Percentiles rank a stretch among this genome's conserved stretches.
Evolutionary conservation across 2,888 invertebrate genomes (phyloP).

Genomic region (Periphyllus acericola): DNA sequence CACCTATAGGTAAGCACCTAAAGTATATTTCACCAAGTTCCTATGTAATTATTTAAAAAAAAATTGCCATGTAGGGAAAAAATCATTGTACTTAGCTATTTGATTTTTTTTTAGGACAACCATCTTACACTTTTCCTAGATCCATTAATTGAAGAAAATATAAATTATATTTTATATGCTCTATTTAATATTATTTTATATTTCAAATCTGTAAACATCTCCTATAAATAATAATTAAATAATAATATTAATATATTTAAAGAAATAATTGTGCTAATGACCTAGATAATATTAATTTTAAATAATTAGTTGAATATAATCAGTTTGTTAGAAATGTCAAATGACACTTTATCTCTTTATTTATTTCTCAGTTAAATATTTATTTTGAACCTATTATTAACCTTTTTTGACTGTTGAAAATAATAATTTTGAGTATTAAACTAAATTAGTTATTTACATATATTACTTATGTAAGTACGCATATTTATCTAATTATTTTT

Average conservation of each 20-base stretch:
- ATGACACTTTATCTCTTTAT: neutral
- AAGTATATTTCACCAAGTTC: neutral
- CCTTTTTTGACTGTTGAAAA: no score
- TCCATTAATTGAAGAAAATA: no score
- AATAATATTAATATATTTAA: neutral
- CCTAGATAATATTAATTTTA: neutral
- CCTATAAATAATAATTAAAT: neutral
- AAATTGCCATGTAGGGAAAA: neutral
- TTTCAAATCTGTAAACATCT: neutral
- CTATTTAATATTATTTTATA: neutral
- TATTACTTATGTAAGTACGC: no score
- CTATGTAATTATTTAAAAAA: neutral
- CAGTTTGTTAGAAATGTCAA: neutral
- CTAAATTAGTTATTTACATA: neutral
- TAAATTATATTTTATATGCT: no score
- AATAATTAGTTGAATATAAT: neutral
- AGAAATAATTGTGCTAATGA: neutral
- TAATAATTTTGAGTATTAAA: neutral
- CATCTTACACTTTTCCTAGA: no score
- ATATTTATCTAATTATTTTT: no score
- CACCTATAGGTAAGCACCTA: conserved; percentile 80
- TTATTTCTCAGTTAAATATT: neutral
- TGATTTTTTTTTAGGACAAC: no score
- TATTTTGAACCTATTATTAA: neutral
- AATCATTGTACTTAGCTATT: neutral